phyloP scores from a whole-genome alignment of 2,113 vertebrate species.

The Tamias sibiricus region DNA sequence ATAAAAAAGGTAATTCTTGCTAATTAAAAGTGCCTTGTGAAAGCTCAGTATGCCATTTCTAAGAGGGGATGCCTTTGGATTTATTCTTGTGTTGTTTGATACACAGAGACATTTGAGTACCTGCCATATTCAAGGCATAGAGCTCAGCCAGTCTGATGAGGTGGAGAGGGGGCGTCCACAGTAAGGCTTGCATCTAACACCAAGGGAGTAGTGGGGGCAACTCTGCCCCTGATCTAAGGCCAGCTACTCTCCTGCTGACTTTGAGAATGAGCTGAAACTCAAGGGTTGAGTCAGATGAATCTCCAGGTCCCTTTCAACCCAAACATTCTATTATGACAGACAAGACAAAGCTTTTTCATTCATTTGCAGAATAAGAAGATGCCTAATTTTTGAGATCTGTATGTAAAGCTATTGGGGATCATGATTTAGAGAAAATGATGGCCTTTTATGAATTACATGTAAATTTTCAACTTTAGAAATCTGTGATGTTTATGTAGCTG shows the following conservation, averaged over 20 bases:
- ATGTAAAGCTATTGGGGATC: neutral
- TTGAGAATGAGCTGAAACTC: neutral
- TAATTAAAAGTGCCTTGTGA: neutral
- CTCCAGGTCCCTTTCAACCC: neutral
- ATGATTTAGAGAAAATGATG: slow-evolving; percentile 5
- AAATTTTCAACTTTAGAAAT: neutral
- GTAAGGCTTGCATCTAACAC: neutral
- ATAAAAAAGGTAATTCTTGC: neutral
- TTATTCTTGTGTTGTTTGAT: neutral
- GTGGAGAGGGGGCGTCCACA: too few species aligned
- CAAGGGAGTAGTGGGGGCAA: too few species aligned
- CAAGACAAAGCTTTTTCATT: neutral
- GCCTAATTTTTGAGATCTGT: neutral
- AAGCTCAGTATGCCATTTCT: neutral
- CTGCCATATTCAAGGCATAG: neutral
- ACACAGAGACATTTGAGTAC: neutral
- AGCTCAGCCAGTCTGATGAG: neutral
- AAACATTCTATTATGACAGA: neutral
- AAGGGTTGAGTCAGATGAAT: neutral
- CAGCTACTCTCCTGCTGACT: neutral
- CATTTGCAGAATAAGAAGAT: neutral
- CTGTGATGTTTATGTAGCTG: neutral
- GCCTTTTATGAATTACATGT: neutral
- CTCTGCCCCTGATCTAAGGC: accelerated
- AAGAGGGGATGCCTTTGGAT: neutral